Evolutionary conservation across 1,140 invertebrate genomes (phyloP), one percentile per base, ranked within the genome.

Genomic region (Drosophila eugracilis): DNA sequence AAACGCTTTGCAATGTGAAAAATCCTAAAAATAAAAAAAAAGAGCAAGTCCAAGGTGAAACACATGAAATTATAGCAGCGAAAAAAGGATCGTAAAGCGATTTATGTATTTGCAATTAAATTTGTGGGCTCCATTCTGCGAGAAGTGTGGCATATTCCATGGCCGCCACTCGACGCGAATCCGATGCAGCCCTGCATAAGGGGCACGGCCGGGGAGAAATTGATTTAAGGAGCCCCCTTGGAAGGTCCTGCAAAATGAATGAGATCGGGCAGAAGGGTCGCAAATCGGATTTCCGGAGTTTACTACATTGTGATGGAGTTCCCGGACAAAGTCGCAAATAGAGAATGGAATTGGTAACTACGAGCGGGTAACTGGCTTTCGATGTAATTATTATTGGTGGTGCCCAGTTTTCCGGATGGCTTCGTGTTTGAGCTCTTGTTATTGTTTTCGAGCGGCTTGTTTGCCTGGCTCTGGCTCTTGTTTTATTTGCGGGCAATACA

Each of bases 401-500:
- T 71, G 58, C 50, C 41, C 42, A 26, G 24, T 28, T 60, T 52
- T 62, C 49, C 71, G 53, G 50, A 22, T 55, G 55, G 70, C 50
- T 48, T 34, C 37, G 59, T 77, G 73, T 59, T 50, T 34, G 52
- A 28, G 48, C 50, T 53, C 41, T 59, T 79, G 58, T 67, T 66
- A 49, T 62, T 60, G 65, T 66, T 71, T 48, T 49, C 47, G 26
- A 53, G 62, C 37, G 28, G 14, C 58, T 60, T 58, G 57, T 62
- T 63, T 75, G 53, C 45, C 55, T 52, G 39, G 52, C 47, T 67
- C 15, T 47, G 59, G 53, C 66, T 36, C 74, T 74, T 84, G 67
- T 71, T 71, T 83, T 83, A 76, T 84, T 83, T 83, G 72, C 81
- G 55, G 41, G 42, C 75, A 75, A 79, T 84, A 72, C 79, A 84